Percentiles rank a stretch among this genome's conserved stretches.
These are phyloP conservation scores for Mesoligia furuncula DNA, from an alignment of 2,888 invertebrate species.

Conservation along the genomic window DNA sequence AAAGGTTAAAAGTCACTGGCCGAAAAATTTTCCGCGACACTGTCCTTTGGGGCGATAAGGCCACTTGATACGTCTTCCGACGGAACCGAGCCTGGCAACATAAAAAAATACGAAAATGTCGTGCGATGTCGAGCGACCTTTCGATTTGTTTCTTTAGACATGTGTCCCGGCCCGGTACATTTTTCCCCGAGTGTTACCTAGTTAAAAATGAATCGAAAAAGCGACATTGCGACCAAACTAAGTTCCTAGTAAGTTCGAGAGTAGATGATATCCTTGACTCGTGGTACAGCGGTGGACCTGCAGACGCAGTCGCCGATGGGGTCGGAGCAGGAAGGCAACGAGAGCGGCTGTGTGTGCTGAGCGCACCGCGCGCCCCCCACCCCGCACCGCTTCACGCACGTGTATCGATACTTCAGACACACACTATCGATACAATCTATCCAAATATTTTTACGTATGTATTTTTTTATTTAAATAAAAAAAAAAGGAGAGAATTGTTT, in stretches of 20 bases:
- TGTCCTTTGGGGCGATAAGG: neutral
- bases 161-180: neutral
- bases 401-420: conserved; percentile 61
- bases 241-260: neutral
- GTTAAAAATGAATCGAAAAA: neutral
- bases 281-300: conserved; percentile 93
- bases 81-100: neutral
- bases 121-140: neutral
- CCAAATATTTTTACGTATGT: conserved; percentile 62
- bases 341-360: conserved; percentile 96
- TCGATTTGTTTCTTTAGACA: neutral
- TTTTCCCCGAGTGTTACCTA: neutral
- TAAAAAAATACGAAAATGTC: neutral
- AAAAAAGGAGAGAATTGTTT: conserved; percentile 49
- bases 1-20: neutral
- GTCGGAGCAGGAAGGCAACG: conserved; percentile 94
- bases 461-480: conserved; percentile 59
- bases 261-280: conserved; percentile 76
- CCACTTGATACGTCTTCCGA: neutral
- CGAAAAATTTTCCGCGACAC: neutral
- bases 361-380: conserved; percentile 58
- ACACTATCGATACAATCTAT: conserved; percentile 55
- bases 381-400: conserved; percentile 71
- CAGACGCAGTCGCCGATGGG: conserved; percentile 95
- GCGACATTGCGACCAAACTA: neutral